Base-by-base conservation (phyloP, 2,113 vertebrate genomes). In the Callaeas wilsoni region DNA sequence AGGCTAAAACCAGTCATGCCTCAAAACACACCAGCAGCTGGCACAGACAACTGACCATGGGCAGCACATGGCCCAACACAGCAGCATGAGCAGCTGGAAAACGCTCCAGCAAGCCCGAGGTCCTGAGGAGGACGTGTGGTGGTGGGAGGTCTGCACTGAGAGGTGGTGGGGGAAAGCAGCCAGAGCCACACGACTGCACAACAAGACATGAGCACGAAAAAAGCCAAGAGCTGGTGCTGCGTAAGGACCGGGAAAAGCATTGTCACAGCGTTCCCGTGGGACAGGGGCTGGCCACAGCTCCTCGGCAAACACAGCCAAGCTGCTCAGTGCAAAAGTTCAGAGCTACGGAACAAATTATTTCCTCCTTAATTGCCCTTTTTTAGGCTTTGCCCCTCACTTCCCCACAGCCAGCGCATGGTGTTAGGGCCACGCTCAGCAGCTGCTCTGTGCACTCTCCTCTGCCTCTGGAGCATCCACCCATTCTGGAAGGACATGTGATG, bases 291-390 rank as follows among this genome's bases (percentile, higher is more conserved):
- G 92, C 90, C 77, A 25, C 68, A 12, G 85, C 88, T 86, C 92
- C 85, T 59, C 21, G 2, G 83, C 80, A 86, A 96, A 68, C 88
- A 86, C 93, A 78, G 84, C 92, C 86, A 16, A 71, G 80, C 52
- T 22, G 56, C 76, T 90, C 86, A 16, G 86, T 56, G 90, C 95
- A 95, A 78, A 91, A 96, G 95, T 96, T 95, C 95, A 96, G 76
- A 90, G 87, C 90, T 39, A 13, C 42, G 60, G 68, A 81, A 75
- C 63, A 86, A 50, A 88, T 93, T 86, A 84, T 95, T 94, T 95
- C 90, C 94, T 93, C 87, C 67, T 46, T 91, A 83, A 90, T 55
- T 84, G 87, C 88, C 55, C 79, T 93, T 75, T 84, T 88, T 86
- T 46, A 44, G 47, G 93, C 68, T 91, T 94, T 88, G 87, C 84